phyloP scores from a whole-genome alignment of 2,113 vertebrate species.

The Myrmecobius fasciatus region DNA sequence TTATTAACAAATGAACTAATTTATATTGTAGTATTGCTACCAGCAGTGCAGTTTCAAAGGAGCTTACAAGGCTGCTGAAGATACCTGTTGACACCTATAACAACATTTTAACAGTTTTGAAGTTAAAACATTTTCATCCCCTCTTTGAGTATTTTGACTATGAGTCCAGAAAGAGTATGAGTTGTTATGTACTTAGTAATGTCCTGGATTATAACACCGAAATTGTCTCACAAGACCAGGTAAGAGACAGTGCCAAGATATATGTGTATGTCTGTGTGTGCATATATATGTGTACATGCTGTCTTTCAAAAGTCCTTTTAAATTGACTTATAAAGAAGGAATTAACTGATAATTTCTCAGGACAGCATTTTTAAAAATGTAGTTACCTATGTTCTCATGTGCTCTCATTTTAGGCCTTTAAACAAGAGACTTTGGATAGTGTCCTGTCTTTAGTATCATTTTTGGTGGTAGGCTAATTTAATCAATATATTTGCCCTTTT shows the following conservation, averaged over 20 bases:
- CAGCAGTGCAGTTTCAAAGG: slow-evolving; percentile 98
- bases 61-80: slow-evolving; percentile 97
- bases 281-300: neutral
- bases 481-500: slow-evolving; percentile 9
- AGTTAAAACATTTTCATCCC: slow-evolving; percentile 96
- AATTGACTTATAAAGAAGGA: neutral
- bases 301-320: neutral
- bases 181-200: slow-evolving; percentile 97
- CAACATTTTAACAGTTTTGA: slow-evolving; percentile 95
- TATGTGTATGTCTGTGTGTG: neutral
- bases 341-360: neutral
- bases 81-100: slow-evolving; percentile 99
- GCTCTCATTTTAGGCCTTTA: slow-evolving; percentile 31
- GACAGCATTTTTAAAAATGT: neutral
- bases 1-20: neutral
- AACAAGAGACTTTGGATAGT: neutral
- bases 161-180: slow-evolving; percentile 98
- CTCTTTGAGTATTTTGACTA: slow-evolving; percentile 99
- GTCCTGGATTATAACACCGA: slow-evolving; percentile 97
- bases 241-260: slow-evolving; percentile 71
- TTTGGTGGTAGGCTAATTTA: neutral
- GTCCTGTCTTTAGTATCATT: neutral
- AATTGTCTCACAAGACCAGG: slow-evolving; percentile 97
- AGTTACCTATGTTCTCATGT: neutral
- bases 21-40: slow-evolving; percentile 92